Evolutionary conservation across 2,888 invertebrate species (phyloP).

Genomic region (Thereva nobilitata): DNA sequence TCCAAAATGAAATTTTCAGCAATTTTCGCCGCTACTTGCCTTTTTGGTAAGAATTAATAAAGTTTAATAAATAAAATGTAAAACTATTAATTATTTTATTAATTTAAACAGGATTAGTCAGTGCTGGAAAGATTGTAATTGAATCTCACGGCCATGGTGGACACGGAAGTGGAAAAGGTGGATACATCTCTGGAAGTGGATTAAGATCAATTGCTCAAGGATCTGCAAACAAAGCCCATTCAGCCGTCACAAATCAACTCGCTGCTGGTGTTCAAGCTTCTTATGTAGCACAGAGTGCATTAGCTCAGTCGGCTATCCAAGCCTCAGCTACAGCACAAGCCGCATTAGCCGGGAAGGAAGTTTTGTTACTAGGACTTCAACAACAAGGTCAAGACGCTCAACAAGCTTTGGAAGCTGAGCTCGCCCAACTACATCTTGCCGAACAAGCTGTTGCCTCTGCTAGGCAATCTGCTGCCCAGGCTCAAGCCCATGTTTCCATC

Average conservation of each 20-base stretch:
- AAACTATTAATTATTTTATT: no score
- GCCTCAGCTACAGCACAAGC: constrained; percentile 65
- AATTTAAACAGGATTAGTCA: no score
- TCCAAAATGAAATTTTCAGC: no score
- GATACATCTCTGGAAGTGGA: constrained; percentile 64
- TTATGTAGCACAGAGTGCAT: constrained; percentile 75
- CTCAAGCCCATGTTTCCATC: constrained; percentile 70
- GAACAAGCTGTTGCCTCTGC: constrained; percentile 72
- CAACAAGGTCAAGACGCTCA: constrained; percentile 76
- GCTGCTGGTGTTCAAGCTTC: constrained; percentile 79
- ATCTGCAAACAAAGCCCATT: constrained; percentile 75
- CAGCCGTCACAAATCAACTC: constrained; percentile 71
- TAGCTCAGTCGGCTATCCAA: constrained; percentile 77
- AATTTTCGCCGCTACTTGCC: no score
- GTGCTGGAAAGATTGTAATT: no score
- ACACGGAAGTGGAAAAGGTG: constrained; percentile 23
- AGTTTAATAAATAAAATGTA: no score
- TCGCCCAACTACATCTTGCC: constrained; percentile 74
- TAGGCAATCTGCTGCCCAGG: constrained; percentile 72
- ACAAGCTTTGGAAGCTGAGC: constrained; percentile 70
- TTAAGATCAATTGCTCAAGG: constrained; percentile 72
- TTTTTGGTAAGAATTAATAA: no score
- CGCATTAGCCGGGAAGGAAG: constrained; percentile 62
- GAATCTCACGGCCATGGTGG: not conserved
- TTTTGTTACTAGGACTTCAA: constrained; percentile 70